A percentile compares a stretch with the other conserved stretches of the same genome.
Evolutionary conservation across 2,888 invertebrate species (phyloP).

Genomic region (Brassicogethes aeneus): DNA sequence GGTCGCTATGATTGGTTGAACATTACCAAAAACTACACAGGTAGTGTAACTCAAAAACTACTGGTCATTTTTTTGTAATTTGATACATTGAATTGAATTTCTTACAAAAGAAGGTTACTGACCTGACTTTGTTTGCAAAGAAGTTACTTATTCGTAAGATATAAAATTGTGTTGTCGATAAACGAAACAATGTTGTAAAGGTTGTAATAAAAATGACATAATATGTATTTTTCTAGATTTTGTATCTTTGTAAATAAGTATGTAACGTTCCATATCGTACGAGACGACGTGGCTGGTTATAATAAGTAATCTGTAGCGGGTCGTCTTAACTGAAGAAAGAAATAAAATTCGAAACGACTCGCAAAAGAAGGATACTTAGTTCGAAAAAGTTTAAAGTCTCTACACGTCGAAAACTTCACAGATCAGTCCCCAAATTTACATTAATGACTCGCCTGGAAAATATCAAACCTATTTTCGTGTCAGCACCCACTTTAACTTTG

Average conservation of each 20-base stretch:
- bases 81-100: too few species aligned
- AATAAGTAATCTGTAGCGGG: background rate
- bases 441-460: constrained; percentile 28
- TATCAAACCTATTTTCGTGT: constrained; percentile 10
- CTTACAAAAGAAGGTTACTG: too few species aligned
- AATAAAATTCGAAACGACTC: background rate
- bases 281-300: background rate
- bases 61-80: too few species aligned
- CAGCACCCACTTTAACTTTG: background rate
- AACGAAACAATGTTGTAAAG: constrained; percentile 1
- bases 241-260: constrained; percentile 1
- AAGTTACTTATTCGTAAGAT: too few species aligned
- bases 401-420: constrained; percentile 23
- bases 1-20: too few species aligned
- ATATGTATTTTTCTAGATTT: background rate
- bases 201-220: constrained; percentile 3
- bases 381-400: constrained; percentile 24
- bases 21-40: too few species aligned
- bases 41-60: too few species aligned
- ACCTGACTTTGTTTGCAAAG: too few species aligned
- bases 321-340: background rate
- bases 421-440: constrained; percentile 29
- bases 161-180: too few species aligned
- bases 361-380: constrained; percentile 13
- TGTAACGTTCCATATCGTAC: background rate